A percentile compares a stretch with the other conserved stretches of the same genome.
These are phyloP conservation scores for Troides helena DNA, from an alignment of 2,888 invertebrate genomes.

Conservation along the genomic window DNA sequence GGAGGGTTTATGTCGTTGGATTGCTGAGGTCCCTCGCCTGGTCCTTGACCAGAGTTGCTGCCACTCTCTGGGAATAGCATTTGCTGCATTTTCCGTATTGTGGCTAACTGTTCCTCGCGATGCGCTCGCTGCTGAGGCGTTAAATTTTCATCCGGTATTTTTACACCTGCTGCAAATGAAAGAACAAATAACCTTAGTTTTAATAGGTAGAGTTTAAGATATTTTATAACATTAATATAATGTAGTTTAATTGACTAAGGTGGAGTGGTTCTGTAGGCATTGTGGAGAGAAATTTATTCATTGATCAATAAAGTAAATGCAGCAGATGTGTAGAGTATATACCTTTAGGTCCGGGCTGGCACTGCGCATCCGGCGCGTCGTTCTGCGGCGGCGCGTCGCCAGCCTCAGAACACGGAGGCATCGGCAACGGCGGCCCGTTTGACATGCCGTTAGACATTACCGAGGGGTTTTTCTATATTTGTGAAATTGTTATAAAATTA, in stretches of 20 bases:
- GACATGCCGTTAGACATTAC: constrained; percentile 76
- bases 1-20: constrained; percentile 67
- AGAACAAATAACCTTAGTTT: not conserved
- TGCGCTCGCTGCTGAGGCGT: constrained; percentile 97
- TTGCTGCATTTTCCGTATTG: constrained; percentile 94
- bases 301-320: not conserved
- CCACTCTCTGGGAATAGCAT: constrained; percentile 92
- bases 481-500: too few species aligned
- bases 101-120: constrained; percentile 95
- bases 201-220: too few species aligned
- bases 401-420: constrained; percentile 62
- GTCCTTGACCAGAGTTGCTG: constrained; percentile 55
- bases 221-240: too few species aligned
- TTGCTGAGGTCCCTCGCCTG: constrained; percentile 56
- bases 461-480: constrained; percentile 72
- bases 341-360: constrained; percentile 73
- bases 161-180: constrained; percentile 80
- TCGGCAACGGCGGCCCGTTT: constrained; percentile 61
- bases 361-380: constrained; percentile 40
- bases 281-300: too few species aligned
- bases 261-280: not conserved
- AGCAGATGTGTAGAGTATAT: not conserved
- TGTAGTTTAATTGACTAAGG: not conserved
- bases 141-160: constrained; percentile 96
- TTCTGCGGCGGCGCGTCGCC: constrained; percentile 39